A percentile compares a stretch with the other conserved stretches of the same genome.
Conservation (phyloP, 2,797 vertebrate species). For the Phrynocephalus vlangalii region DNA sequence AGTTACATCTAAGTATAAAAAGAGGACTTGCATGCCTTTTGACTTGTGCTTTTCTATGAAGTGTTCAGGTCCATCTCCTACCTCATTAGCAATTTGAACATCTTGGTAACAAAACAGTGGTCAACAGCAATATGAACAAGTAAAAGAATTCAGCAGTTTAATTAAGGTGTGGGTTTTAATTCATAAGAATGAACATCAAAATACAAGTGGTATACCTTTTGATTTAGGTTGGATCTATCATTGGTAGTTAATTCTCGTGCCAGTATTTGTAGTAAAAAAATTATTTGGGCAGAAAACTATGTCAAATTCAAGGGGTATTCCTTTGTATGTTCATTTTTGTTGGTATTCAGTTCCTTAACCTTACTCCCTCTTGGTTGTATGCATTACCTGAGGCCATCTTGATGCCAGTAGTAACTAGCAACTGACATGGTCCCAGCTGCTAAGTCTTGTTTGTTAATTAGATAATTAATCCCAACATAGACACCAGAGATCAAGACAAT, state of each 20-base stretch:
- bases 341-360: constrained; percentile 4
- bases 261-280: neutral
- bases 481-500: neutral
- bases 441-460: neutral
- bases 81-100: neutral
- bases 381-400: neutral
- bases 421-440: neutral
- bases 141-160: constrained; percentile 5
- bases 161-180: constrained; percentile 7
- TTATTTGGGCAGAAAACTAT: neutral
- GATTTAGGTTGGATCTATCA: neutral
- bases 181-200: neutral
- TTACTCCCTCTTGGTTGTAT: neutral
- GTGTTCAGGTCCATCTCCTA: neutral
- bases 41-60: neutral
- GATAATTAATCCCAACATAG: constrained; percentile 19
- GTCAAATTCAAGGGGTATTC: neutral
- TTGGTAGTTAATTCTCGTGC: neutral
- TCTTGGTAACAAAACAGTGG: neutral
- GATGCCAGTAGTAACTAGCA: neutral
- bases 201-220: neutral
- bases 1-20: too few relatives aligned
- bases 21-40: too few relatives aligned
- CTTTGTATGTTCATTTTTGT: neutral
- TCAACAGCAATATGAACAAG: constrained; percentile 11